Evolutionary conservation across 2,113 vertebrate species (phyloP).

Genomic region (Heteronetta atricapilla): DNA sequence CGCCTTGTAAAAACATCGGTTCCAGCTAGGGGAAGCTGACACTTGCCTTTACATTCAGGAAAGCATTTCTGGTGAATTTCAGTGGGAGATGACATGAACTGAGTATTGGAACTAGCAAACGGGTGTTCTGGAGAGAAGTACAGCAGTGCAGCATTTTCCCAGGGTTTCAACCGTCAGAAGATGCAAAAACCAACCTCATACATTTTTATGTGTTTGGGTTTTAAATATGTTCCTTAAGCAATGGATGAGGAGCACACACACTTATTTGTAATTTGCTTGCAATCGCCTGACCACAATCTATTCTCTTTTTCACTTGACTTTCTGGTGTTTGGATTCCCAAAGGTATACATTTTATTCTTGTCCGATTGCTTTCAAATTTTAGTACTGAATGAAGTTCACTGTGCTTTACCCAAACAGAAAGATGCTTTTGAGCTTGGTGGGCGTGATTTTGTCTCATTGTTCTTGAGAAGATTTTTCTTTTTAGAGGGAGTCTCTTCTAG

Average conservation of each 20-base stretch:
- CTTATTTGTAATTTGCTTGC: not conserved
- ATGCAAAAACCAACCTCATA: not conserved
- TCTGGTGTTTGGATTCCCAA: not conserved
- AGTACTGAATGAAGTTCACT: not conserved
- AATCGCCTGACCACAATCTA: not conserved
- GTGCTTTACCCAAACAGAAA: not conserved
- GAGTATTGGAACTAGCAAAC: not conserved
- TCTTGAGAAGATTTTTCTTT: not conserved
- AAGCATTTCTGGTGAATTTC: not conserved
- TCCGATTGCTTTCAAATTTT: not conserved
- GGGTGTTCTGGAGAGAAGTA: not conserved
- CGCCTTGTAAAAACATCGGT: not conserved
- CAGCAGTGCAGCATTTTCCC: not conserved
- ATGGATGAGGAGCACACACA: not conserved
- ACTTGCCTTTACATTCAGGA: not conserved
- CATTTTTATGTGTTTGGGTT: not conserved
- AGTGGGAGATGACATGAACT: not conserved
- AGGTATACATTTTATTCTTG: not conserved
- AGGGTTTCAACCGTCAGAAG: not conserved
- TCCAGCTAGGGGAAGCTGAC: not conserved
- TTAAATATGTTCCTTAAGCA: not conserved
- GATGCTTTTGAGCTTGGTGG: not conserved
- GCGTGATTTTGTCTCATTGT: not conserved
- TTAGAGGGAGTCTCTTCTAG: not conserved
- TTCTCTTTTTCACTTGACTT: not conserved